Percentiles rank a stretch among this genome's conserved stretches.
phyloP scores from a whole-genome alignment of 2,797 vertebrate species.

The Artibeus lituratus region DNA sequence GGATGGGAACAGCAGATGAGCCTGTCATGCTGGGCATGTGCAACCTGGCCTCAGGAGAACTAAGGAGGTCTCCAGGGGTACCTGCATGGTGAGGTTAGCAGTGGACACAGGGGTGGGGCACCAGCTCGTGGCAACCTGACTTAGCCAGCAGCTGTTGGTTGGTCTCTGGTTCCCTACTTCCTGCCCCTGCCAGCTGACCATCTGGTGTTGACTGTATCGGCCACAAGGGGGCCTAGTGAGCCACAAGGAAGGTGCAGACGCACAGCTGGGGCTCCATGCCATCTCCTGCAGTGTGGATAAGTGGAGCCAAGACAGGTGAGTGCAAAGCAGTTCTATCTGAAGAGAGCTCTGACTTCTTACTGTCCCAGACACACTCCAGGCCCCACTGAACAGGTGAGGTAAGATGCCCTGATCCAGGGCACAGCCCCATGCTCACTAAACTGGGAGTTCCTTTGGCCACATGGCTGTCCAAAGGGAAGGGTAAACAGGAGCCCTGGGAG shows the following conservation, averaged over 20 bases:
- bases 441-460: not conserved
- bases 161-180: not conserved
- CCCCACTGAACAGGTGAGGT: not conserved
- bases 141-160: not conserved
- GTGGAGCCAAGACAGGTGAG: not conserved
- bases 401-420: not conserved
- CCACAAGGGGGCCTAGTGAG: conserved; percentile 56
- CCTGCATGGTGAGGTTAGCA: not conserved
- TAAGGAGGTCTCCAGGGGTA: not conserved
- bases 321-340: not conserved
- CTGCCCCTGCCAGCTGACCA: not conserved
- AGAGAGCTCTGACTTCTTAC: not conserved
- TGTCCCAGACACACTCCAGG: not conserved
- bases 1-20: not conserved
- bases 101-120: not conserved
- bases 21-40: too few species aligned
- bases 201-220: not conserved
- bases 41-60: not conserved
- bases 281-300: not conserved
- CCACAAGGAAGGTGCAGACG: not conserved
- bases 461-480: not conserved
- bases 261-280: not conserved
- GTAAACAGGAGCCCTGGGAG: not conserved
- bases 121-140: not conserved
- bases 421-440: not conserved